Evolutionary conservation across 1,140 invertebrate genomes (phyloP).

Genomic region (Drosophila grimshawi): DNA sequence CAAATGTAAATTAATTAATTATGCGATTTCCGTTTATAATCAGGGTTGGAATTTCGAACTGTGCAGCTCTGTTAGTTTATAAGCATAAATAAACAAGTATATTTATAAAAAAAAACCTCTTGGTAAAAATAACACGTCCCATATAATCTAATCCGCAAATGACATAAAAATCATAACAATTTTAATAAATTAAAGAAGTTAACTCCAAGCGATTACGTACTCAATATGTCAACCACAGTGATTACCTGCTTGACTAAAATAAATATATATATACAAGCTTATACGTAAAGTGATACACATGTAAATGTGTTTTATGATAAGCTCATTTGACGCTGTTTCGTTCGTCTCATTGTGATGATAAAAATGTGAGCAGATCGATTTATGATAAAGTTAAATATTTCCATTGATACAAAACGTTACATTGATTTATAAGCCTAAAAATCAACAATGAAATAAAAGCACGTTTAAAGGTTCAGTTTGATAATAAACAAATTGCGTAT

Average conservation of each 20-base stretch:
- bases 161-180: not conserved
- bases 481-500: slow-evolving; percentile 6
- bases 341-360: slow-evolving; percentile 6
- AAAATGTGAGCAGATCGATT: slow-evolving; percentile 39
- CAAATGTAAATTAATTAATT: not conserved
- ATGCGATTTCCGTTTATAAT: too few relatives aligned
- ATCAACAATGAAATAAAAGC: not conserved
- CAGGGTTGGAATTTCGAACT: too few relatives aligned
- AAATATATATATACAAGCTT: slow-evolving; percentile 14
- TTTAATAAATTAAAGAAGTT: slow-evolving; percentile 8
- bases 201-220: not conserved
- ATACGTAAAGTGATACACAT: not conserved
- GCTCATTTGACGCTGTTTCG: slow-evolving; percentile 18
- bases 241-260: slow-evolving; percentile 1
- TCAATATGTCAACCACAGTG: not conserved
- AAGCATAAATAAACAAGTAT: too few relatives aligned
- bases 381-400: slow-evolving; percentile 32
- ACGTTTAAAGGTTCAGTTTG: too few relatives aligned
- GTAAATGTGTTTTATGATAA: slow-evolving; percentile 25
- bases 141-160: not conserved
- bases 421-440: not conserved
- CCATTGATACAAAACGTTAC: slow-evolving; percentile 1
- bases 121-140: too few relatives aligned
- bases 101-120: too few relatives aligned
- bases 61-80: too few relatives aligned